Base-by-base conservation (phyloP, 2,113 vertebrate species). In the Ahaetulla prasina region DNA sequence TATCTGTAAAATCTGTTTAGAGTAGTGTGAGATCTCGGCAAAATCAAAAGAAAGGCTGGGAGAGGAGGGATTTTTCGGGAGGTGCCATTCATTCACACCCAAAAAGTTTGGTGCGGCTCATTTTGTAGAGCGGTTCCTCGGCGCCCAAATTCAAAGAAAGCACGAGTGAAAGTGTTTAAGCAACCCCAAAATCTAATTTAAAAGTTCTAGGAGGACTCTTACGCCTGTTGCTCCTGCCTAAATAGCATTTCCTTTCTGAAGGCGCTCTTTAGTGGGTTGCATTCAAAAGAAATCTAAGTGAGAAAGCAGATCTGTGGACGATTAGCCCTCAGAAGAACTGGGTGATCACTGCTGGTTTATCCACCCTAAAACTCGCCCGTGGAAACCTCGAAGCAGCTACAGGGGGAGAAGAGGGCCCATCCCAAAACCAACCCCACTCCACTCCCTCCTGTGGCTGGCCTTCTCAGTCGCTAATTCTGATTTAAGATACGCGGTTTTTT, bases 1-100 rank as follows among this genome's bases (percentile, higher is more conserved):
- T 91, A 45, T 53, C 93, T 94, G 0, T 91, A 50, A 94, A 95
- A 94, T 92, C 35, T 85, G 91, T 89, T 93, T 93, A 91, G 89
- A 18, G 3, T 20, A 47, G 54, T 4, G 43, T 4, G 92, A 60
- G 45, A 27, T 50, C 68, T 89, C 14, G 53, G 47, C 87, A 68
- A 23, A 80, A 54, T 92, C 57, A 4, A 80, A 84, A 11, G 86
- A 20, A n/a, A 18, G 7, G 63, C 16, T n/a, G 30, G 8, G 2
- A 2, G 22, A 7, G 49, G 35, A 18, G 57, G 9, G 22, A 43
- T 7, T 25, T 57, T n/a, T 35, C 35, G 2, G 8, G 39, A 10
- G 85, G 14, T 16, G 12, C 12, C 3, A 22, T 11, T 53, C 3
- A 22, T 11, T 53, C 12, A 6, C 52, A 47, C 50, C 68, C 8